phyloP scores from a whole-genome alignment of 2,113 vertebrate species.

The Grammomys surdaster region DNA sequence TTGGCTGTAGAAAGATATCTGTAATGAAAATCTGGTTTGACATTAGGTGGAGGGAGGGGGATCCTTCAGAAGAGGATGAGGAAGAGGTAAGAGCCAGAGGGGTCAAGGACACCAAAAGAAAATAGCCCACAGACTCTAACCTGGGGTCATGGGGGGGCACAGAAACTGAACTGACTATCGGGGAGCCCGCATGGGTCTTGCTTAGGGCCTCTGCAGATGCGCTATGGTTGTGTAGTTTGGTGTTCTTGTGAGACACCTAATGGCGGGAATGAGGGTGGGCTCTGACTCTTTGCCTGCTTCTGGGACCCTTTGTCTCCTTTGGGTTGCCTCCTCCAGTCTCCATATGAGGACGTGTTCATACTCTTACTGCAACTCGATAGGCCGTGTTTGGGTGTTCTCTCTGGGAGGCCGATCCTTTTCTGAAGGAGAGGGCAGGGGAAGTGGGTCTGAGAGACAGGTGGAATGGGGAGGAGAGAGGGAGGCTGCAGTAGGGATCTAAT shows the following conservation, averaged over 20 bases:
- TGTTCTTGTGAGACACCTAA: not conserved
- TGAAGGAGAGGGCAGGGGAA: not conserved
- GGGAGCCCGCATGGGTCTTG: not conserved
- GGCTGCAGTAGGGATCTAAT: not conserved
- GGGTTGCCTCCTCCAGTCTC: not conserved
- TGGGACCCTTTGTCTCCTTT: not conserved
- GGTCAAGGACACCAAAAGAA: not conserved
- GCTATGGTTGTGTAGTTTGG: not conserved
- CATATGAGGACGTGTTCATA: not conserved
- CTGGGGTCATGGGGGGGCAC: not conserved
- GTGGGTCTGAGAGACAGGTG: not conserved
- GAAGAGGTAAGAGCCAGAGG: not conserved
- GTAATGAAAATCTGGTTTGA: conserved; percentile 45
- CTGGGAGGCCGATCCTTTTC: not conserved
- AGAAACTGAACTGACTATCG: not conserved
- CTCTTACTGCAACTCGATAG: not conserved
- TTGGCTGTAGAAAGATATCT: conserved; percentile 15
- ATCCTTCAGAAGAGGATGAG: not conserved
- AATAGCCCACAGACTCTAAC: not conserved
- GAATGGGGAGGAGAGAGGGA: not conserved
- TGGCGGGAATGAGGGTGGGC: not conserved
- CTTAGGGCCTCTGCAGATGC: not conserved
- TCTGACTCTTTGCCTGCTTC: not conserved
- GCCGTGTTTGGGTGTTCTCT: not conserved
- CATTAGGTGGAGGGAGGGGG: not conserved